Percentiles rank a stretch among this genome's conserved stretches.
Evolutionary conservation across 2,888 invertebrate genomes (phyloP).

Genomic region (Acleris emargana): DNA sequence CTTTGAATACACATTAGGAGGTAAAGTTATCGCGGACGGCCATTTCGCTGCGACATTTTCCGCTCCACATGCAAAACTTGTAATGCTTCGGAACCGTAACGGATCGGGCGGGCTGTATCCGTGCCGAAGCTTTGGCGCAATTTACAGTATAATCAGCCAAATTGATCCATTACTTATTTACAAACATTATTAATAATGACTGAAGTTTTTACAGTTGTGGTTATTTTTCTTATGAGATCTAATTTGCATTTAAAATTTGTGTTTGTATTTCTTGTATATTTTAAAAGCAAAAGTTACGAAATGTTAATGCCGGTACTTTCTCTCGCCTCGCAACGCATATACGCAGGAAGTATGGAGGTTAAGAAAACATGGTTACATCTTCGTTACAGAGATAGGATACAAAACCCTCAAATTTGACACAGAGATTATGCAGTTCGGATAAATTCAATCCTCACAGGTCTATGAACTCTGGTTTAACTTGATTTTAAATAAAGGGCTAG

Average conservation of each 20-base stretch:
- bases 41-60: conserved; percentile 45
- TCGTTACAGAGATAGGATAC: conserved; percentile 57
- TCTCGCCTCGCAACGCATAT: conserved; percentile 71
- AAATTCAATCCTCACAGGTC: background rate
- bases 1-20: conserved; percentile 57
- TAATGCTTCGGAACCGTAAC: conserved; percentile 14
- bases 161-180: too few relatives aligned
- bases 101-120: conserved; percentile 4
- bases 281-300: conserved; percentile 68
- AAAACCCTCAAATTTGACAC: conserved; percentile 52
- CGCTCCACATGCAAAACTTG: conserved; percentile 49
- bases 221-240: background rate
- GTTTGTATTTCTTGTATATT: conserved; percentile 68
- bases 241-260: conserved; percentile 27
- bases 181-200: background rate
- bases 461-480: background rate
- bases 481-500: too few relatives aligned
- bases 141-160: background rate
- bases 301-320: conserved; percentile 69
- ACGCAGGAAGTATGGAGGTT: conserved; percentile 74
- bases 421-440: conserved; percentile 24
- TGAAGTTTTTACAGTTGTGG: background rate
- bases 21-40: conserved; percentile 43
- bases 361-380: conserved; percentile 75
- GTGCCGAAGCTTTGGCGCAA: background rate